Evolutionary conservation across 2,888 invertebrate species (phyloP), one percentile per base, ranked within the genome.

Genomic region (Trichogramma evanescens): DNA sequence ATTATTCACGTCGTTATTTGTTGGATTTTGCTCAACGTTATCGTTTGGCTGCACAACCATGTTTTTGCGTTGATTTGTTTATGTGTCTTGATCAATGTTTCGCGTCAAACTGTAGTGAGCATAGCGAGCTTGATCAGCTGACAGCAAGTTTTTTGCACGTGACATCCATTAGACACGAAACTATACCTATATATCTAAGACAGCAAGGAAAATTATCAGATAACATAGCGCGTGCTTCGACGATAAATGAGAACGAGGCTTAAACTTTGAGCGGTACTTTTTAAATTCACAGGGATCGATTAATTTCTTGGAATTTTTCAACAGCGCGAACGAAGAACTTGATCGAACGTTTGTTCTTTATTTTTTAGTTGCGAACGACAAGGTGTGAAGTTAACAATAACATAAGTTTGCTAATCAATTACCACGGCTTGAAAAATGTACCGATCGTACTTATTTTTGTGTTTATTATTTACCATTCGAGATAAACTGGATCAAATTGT

Each of bases 31-130:
- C 49, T 51, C 57, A 51, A 68, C 65, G 56, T 67, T 69, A 62
- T 69, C 67, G 40, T 64, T 58, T 4, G 72, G 71, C 13, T 70
- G 63, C 5, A 70, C 65, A 45, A 72, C 72, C 73, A 73, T 74
- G 58, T 70, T 71, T 68, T 70, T 65, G 58, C 70, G 72, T 53
- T 55, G 8, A 46, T 60, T 55, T 69, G 72, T 68, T 70, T 71
- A 70, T 63, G 26, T 26, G 26, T 26, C 26, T 26, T 26, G 26
- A 26, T 43, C 48, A 50, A 58, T 5, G 51, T 45, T 59, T 38
- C 26, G 5, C 42, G 50, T 10, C 40, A 43, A 50, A 44, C 7
- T 3, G 8, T 26, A 10, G 41, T 9, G n/a, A 26, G 26, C 26
- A 26, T 26, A 26, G 2, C 26, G 26, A 26, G 26, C 26, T 2